Evolutionary conservation across 2,888 invertebrate species (phyloP).

Genomic region (Sinodicranocentrus sp.): DNA sequence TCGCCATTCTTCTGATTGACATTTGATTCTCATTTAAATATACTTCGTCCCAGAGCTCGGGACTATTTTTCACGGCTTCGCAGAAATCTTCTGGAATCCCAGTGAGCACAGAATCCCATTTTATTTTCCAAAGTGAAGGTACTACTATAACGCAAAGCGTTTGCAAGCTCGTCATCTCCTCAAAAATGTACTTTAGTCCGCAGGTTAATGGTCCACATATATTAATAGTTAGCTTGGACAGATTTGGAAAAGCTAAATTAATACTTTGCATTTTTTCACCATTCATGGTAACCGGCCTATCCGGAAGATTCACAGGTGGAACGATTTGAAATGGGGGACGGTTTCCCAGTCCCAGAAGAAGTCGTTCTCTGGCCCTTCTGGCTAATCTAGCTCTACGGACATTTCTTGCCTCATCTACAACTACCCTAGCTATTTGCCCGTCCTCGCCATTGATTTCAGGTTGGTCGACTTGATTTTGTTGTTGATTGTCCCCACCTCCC

Average conservation of each 20-base stretch:
- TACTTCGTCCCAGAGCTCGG: conserved; percentile 54
- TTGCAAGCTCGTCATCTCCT: conserved; percentile 48
- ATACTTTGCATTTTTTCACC: conserved; percentile 53
- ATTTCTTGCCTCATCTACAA: background rate
- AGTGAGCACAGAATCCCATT: conserved; percentile 54
- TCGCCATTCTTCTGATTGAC: conserved; percentile 45
- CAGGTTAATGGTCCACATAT: conserved; percentile 52
- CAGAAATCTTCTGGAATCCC: conserved; percentile 54
- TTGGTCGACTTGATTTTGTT: background rate
- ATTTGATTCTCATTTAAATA: conserved; percentile 53
- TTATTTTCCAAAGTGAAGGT: conserved; percentile 54
- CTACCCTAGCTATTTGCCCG: background rate
- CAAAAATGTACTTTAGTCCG: conserved; percentile 58
- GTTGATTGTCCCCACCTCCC: no score
- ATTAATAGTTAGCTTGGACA: conserved; percentile 41
- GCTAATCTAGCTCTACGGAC: background rate
- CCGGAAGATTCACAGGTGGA: conserved; percentile 44
- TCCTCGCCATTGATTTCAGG: background rate
- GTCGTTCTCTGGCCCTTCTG: background rate
- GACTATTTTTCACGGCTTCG: conserved; percentile 51
- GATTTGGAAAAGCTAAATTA: conserved; percentile 55
- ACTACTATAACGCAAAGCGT: conserved; percentile 48
- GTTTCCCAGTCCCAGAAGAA: background rate
- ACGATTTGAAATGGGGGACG: background rate
- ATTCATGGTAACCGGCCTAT: conserved; percentile 57